Conservation (phyloP, 2,113 vertebrate genomes). For the Ophthalmolycus amberensis region DNA sequence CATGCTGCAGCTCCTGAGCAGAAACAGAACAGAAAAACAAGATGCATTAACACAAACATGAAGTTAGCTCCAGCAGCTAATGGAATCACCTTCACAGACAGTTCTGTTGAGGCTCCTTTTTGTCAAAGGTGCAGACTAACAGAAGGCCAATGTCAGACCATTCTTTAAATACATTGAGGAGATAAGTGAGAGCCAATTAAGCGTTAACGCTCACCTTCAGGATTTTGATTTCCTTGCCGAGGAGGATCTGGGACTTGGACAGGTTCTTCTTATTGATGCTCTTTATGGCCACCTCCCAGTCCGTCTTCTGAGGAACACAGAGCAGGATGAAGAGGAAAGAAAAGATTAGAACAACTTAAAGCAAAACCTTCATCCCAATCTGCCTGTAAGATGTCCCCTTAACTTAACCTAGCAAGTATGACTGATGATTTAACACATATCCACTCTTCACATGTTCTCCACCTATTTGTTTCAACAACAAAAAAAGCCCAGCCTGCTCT, state of each 20-base stretch:
- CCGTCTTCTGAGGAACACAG: slow-evolving; percentile 87
- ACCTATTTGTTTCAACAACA: neutral
- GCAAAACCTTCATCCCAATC: neutral
- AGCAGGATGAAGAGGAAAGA: neutral
- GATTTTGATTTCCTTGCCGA: slow-evolving; percentile 99
- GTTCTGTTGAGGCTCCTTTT: neutral
- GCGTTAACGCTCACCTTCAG: slow-evolving; percentile 87
- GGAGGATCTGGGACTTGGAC: slow-evolving; percentile 97
- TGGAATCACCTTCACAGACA: neutral
- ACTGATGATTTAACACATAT: neutral
- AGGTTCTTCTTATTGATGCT: slow-evolving; percentile 99
- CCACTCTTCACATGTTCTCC: neutral
- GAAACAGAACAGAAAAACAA: slow-evolving; percentile 50
- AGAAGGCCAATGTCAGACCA: slow-evolving; percentile 5
- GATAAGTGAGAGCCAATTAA: slow-evolving; percentile 34
- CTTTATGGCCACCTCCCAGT: slow-evolving; percentile 99
- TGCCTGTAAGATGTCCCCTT: neutral
- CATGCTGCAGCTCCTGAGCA: slow-evolving; percentile 96
- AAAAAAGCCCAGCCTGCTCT: neutral
- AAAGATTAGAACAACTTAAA: neutral
- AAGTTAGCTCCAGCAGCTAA: neutral
- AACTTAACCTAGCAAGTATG: neutral
- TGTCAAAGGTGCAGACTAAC: neutral
- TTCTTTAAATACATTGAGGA: slow-evolving; percentile 12
- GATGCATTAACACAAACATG: neutral